Percentiles rank a stretch among this genome's conserved stretches.
Evolutionary conservation across 2,888 invertebrate species (phyloP).

Genomic region (Drosophila cognata): DNA sequence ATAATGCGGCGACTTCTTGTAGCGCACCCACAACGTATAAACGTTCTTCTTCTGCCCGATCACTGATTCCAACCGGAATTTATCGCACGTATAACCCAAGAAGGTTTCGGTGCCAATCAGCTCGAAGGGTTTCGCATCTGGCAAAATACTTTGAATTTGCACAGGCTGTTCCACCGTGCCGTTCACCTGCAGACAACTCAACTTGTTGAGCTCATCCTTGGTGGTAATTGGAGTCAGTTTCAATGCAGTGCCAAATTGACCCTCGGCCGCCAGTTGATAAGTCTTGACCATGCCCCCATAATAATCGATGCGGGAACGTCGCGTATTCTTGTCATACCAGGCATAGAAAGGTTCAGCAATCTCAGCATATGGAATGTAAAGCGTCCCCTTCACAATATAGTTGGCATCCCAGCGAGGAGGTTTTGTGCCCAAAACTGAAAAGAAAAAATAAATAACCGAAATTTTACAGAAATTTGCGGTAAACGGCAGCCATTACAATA

Average conservation of each 20-base stretch:
- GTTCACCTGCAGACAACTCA: slow-evolving; percentile 93
- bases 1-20: slow-evolving; percentile 87
- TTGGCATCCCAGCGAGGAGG: slow-evolving; percentile 89
- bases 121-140: slow-evolving; percentile 91
- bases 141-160: slow-evolving; percentile 91
- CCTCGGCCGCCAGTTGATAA: slow-evolving; percentile 89
- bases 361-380: slow-evolving; percentile 97
- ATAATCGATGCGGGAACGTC: slow-evolving; percentile 95
- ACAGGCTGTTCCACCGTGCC: slow-evolving; percentile 88
- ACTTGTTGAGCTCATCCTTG: slow-evolving; percentile 88
- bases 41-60: slow-evolving; percentile 93
- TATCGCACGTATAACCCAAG: slow-evolving; percentile 89
- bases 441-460: slow-evolving; percentile 2
- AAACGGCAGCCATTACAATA: slow-evolving; percentile 42
- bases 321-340: slow-evolving; percentile 91
- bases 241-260: slow-evolving; percentile 89
- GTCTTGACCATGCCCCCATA: slow-evolving; percentile 98
- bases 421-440: slow-evolving; percentile 79
- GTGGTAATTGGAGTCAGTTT: slow-evolving; percentile 95
- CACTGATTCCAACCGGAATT: slow-evolving; percentile 90
- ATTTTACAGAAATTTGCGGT: slow-evolving; percentile 23
- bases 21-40: slow-evolving; percentile 94
- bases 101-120: slow-evolving; percentile 89
- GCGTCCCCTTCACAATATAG: slow-evolving; percentile 91
- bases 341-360: slow-evolving; percentile 95